phyloP scores from a whole-genome alignment of 2,888 invertebrate genomes.

The Sialis fuliginosa region DNA sequence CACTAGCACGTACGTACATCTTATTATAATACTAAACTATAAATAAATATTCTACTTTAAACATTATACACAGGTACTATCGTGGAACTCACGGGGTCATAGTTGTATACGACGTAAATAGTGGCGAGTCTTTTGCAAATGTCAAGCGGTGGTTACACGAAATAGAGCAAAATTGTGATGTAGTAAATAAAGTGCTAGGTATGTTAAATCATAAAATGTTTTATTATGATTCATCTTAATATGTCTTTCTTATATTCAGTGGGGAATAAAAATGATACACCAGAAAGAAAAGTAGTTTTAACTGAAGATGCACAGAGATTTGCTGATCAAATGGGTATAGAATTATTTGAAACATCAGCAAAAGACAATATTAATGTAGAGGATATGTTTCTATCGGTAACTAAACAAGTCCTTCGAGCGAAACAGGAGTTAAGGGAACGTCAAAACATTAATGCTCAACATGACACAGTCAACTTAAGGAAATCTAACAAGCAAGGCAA shows the following conservation, averaged over 20 bases:
- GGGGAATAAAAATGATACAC: slow-evolving; percentile 93
- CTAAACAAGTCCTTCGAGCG: slow-evolving; percentile 64
- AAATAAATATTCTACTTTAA: neutral
- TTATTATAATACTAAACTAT: neutral
- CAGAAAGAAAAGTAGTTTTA: slow-evolving; percentile 86
- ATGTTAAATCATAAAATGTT: slow-evolving; percentile 17
- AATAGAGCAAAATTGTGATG: slow-evolving; percentile 99
- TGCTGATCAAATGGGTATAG: slow-evolving; percentile 94
- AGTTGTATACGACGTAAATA: slow-evolving; percentile 98
- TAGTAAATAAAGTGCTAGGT: slow-evolving; percentile 95
- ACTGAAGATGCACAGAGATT: slow-evolving; percentile 95
- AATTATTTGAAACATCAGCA: slow-evolving; percentile 95
- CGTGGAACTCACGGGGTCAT: slow-evolving; percentile 98
- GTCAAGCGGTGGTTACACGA: slow-evolving; percentile 98
- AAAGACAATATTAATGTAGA: slow-evolving; percentile 99
- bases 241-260: slow-evolving; percentile 35
- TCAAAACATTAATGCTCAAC: slow-evolving; percentile 44
- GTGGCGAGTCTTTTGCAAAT: slow-evolving; percentile 97
- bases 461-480: slow-evolving; percentile 55
- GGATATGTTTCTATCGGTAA: slow-evolving; percentile 73
- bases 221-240: neutral
- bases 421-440: slow-evolving; percentile 67
- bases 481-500: slow-evolving; percentile 43
- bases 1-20: slow-evolving; percentile 70
- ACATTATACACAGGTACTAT: slow-evolving; percentile 49